Conservation (phyloP, 2,888 invertebrate genomes). For the Baccha elongata region DNA sequence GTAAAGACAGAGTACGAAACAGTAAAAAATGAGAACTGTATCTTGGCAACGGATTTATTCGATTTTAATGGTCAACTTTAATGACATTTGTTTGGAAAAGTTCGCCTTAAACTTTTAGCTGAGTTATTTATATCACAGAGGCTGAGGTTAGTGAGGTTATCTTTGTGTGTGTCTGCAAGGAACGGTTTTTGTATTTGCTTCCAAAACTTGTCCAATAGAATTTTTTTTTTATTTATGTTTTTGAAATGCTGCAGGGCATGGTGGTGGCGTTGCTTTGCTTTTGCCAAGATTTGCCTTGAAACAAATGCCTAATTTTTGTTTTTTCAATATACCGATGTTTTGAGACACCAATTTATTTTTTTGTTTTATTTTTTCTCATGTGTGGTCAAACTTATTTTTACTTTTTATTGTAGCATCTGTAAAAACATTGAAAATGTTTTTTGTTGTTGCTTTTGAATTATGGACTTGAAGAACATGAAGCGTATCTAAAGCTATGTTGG, state of each 20-base stretch:
- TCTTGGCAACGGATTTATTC: conserved; percentile 68
- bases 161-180: conserved; percentile 4
- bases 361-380: conserved; percentile 65
- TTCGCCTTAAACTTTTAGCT: conserved; percentile 49
- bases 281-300: conserved; percentile 35
- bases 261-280: conserved; percentile 8
- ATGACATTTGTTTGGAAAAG: conserved; percentile 66
- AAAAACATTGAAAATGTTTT: conserved; percentile 36
- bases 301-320: conserved; percentile 36
- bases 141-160: conserved; percentile 48
- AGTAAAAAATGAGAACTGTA: conserved; percentile 37
- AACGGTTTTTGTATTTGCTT: conserved; percentile 26
- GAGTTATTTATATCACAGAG: conserved; percentile 44
- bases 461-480: conserved; percentile 35
- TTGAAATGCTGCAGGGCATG: not conserved
- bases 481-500: conserved; percentile 28
- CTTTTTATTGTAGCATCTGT: conserved; percentile 56
- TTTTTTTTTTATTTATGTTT: conserved; percentile 27
- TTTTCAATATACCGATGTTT: conserved; percentile 23
- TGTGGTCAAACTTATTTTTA: conserved; percentile 35
- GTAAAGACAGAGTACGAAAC: not conserved
- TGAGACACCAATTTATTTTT: conserved; percentile 59
- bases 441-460: conserved; percentile 37
- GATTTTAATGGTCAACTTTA: conserved; percentile 70
- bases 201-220: conserved; percentile 16